Base-by-base conservation (phyloP, 2,888 invertebrate genomes). In the Neria commutata region DNA sequence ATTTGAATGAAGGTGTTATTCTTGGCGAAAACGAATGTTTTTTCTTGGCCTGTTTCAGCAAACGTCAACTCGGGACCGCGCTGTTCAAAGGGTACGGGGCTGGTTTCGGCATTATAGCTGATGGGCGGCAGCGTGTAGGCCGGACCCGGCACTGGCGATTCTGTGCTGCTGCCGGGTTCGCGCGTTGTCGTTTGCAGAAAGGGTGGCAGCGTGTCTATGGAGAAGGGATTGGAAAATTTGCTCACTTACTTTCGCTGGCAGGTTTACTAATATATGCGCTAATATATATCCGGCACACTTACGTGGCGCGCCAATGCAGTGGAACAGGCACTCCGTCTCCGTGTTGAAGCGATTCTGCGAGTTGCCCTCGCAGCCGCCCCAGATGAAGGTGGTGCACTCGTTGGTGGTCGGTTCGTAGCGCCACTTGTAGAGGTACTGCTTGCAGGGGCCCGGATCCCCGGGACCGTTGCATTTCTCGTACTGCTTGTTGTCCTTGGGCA, bases 11-110 rank as follows among this genome's bases (percentile, higher is more conserved):
- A 94, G 2, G 94, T 94, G 74, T 94, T 93, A 67, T 91, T 92
- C 76, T 93, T 91, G 19, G 94, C 92, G 80, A 94, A 94, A 88
- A 94, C 92, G 79, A 94, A 95, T n/a, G 91, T 92, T 73, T 89
- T 89, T 68, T 91, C 88, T 72, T 91, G 87, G 1, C 92, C 93
- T 3, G 92, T 91, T 81, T 93, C 93, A 71, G 90, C 90, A 76
- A 94, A 93, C 1, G 93, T 92, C 48, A 94, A 83, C 77, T 91
- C 90, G 66, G 91, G 85, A 54, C 92, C 92, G 64, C 93, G 84
- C 67, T 89, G 86, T 69, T 90, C 88, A 54, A 87, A 87, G 1
- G 92, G 91, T 68, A 91, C 86, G 0, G 90, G 87, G 0, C 88
- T 86, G 54, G 75, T 72, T 26, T 74, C 75, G 3, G 70, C 65